Base-by-base conservation (phyloP, 1,140 invertebrate species). In the Oedothorax gibbosus region DNA sequence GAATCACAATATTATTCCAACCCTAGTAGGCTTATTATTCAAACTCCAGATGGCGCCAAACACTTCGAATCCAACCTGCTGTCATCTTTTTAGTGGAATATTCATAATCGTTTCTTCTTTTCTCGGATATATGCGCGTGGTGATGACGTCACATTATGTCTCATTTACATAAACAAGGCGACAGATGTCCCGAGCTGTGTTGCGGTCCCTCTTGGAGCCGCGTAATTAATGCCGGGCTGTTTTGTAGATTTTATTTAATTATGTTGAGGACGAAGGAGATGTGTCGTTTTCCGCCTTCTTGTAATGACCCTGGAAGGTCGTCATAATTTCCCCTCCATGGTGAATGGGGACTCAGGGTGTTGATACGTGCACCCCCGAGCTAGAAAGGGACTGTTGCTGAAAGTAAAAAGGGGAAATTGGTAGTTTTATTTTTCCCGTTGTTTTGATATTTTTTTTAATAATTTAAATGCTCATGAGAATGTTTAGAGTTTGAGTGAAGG, bases 21-120 rank as follows among this genome's bases (percentile, higher is more conserved):
- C 54, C 54, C 18, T 21, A 2, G 54, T 54, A 56, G 65, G 77
- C 62, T 79, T 79, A 79, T 79, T 79, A 79, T 79, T 79, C 77
- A 79, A 79, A 79, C 77, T 7, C 51, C 77, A 79, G 77, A 66
- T 79, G 77, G 64, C 49, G 20, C 62, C 20, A 79, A 66, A 53
- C 64, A 53, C 20, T 51, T n/a, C 50, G 49, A 77, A 12, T 51
- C 57, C 21, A 15, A 8, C 71, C 64, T 14, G 50, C 62, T 79
- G 64, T 50, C 77, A 68, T 79, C 77, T 65, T 79, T 79, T 79
- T 79, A 79, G 77, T 79, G 64, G 77, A 79, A 81, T 81, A 81
- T 72, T 81, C 66, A 81, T 81, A 72, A 81, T 72, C 68, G 53
- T 51, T 20, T 80, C 77, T 81, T 81, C 68, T 72, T 81, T 72